Evolutionary conservation across 2,113 vertebrate species (phyloP).

Genomic region (Gambusia affinis): DNA sequence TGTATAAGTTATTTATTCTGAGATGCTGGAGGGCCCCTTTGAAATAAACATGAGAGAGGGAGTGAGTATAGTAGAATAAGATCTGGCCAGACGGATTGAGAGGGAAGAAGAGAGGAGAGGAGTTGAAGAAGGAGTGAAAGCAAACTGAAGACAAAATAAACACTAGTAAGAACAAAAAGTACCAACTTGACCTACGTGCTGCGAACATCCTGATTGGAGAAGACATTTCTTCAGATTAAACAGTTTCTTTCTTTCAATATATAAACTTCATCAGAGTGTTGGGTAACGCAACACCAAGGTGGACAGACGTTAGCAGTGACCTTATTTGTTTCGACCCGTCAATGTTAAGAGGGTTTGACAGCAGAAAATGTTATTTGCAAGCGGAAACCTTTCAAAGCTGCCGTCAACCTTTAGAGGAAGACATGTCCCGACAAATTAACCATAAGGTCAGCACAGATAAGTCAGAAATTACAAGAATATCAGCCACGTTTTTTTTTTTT

Average conservation of each 20-base stretch:
- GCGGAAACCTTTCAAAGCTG: background rate
- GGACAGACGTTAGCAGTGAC: background rate
- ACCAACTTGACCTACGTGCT: background rate
- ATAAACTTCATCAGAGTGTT: background rate
- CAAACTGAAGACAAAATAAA: conserved; percentile 21
- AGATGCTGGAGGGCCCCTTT: conserved; percentile 68
- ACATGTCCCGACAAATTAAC: background rate
- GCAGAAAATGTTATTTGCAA: background rate
- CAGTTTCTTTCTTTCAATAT: background rate
- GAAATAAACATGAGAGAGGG: conserved; percentile 76
- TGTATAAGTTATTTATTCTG: conserved; percentile 79
- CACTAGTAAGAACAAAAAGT: conserved; percentile 22
- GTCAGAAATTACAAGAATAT: no score
- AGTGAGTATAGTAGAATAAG: conserved; percentile 18
- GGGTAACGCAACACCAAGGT: background rate
- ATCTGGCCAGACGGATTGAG: conserved; percentile 30
- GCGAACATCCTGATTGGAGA: conserved; percentile 20
- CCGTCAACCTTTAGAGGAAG: background rate
- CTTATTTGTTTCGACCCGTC: background rate
- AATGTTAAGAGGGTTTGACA: background rate
- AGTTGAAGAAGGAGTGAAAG: conserved; percentile 18
- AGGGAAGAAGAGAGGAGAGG: background rate
- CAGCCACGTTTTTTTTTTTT: no score
- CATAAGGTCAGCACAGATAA: no score
- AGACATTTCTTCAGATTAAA: conserved; percentile 1